Percentiles rank a stretch among this genome's conserved stretches.
These are phyloP conservation scores for Neria commutata DNA, from an alignment of 2,888 invertebrate genomes.

Conservation along the genomic window DNA sequence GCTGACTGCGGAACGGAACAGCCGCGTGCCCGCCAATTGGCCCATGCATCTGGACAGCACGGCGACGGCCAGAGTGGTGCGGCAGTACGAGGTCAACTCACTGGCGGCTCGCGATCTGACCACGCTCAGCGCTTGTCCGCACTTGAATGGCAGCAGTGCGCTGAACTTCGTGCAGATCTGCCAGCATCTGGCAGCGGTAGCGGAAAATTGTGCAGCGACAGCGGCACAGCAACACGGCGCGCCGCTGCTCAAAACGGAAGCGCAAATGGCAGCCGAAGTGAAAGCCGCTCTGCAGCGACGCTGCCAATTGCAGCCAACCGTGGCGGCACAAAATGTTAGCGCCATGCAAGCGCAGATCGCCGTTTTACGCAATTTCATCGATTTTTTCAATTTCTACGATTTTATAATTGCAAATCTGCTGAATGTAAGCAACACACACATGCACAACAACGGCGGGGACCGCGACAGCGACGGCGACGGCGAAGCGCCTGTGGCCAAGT, in stretches of 20 bases:
- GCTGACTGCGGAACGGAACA: conserved; percentile 8
- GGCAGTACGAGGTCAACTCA: not conserved
- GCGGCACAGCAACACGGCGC: conserved; percentile 2
- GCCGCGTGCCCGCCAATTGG: conserved; percentile 30
- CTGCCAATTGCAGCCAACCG: conserved; percentile 22
- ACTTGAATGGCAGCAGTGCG: conserved; percentile 14
- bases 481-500: conserved; percentile 51
- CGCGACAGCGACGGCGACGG: not conserved
- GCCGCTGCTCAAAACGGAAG: not conserved
- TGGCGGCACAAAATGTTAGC: not conserved
- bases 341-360: conserved; percentile 34
- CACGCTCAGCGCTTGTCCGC: conserved; percentile 25
- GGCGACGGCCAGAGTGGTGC: conserved; percentile 20
- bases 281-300: conserved; percentile 11
- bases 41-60: conserved; percentile 43
- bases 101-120: not conserved
- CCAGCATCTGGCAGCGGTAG: conserved; percentile 19
- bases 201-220: conserved; percentile 12
- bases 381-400: conserved; percentile 60
- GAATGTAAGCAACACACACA: not conserved
- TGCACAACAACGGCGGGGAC: conserved; percentile 10
- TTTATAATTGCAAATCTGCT: conserved; percentile 48
- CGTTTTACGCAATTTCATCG: conserved; percentile 50
- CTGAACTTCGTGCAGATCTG: conserved; percentile 28
- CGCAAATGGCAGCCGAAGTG: not conserved